Conservation (phyloP, 92 coral and sea anemone genomes). For the Phenganax stokvisi region DNA sequence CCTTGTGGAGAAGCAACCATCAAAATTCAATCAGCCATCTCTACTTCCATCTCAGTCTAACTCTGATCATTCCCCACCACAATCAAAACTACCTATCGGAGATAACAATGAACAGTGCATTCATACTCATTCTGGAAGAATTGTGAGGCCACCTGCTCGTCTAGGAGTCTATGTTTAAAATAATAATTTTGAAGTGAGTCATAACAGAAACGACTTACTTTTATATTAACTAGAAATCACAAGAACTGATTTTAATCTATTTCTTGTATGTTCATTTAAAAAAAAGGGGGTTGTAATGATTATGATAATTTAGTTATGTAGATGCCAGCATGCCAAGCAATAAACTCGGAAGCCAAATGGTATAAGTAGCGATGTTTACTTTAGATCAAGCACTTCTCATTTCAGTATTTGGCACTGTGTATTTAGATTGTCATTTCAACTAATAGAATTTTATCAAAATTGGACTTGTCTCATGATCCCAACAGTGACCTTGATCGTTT, state of each 20-base stretch:
- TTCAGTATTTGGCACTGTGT: no score
- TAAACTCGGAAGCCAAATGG: not conserved
- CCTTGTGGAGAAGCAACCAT: not conserved
- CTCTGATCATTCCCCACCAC: not conserved
- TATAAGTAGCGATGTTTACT: no score
- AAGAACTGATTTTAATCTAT: no score
- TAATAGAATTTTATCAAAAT: no score
- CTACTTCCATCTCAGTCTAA: not conserved
- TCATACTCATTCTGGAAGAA: not conserved
- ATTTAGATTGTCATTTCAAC: no score
- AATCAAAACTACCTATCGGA: not conserved
- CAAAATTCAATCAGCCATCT: not conserved
- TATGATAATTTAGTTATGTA: not conserved
- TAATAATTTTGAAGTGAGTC: not conserved
- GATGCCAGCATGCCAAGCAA: not conserved
- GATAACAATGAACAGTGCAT: not conserved
- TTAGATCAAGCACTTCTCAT: no score
- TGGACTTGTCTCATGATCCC: no score
- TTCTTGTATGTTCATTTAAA: not conserved
- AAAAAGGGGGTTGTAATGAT: conserved; percentile 3
- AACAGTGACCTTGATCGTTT: no score
- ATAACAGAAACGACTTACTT: not conserved
- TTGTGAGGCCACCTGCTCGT: not conserved
- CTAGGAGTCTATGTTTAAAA: not conserved
- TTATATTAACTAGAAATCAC: not conserved